Evolutionary conservation across 2,797 vertebrate genomes (phyloP), one percentile per base, ranked within the genome.

Genomic region (Melanotaenia trifasciata): DNA sequence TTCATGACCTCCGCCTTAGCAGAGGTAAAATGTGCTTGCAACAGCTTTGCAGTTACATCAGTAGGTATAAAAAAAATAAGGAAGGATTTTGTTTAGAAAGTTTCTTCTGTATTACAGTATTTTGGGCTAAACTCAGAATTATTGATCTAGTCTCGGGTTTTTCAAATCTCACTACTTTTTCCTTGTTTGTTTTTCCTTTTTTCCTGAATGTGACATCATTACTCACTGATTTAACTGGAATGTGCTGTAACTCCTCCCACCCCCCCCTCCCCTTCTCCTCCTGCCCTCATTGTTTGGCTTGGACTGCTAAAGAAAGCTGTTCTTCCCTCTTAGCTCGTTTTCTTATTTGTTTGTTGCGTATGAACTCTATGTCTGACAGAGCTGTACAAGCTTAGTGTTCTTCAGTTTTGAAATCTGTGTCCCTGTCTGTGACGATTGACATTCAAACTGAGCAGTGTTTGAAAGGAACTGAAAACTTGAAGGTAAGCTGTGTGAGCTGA

Each of bases 201-300:
- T 86, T 64, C 60, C 67, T 74, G 50, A 66, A 74, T 74, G 87
- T 94, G 92, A 94, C 92, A 92, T 92, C 92, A 93, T 78, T 86
- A 81, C 89, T 87, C 85, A 65, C 77, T 81, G 83, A 84, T 87
- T 71, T 66, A 74, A 85, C 81, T 84, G 92, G 92, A 94, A 94
- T 93, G 93, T 85, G 85, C 80, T 66, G 9, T 89, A 81, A 82
- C 87, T 84, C 90, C 90, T 50, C 92, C 92, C 66, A 83, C 72
- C 84, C 65, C 81, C 72, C 67, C 71, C 28, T 68, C 75, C 79
- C 66, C 81, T 67, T 69, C 43, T 58, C 69, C 54, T 65, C 20
- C 26, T 54, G 47, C 58, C 64, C 79, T 89, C 83, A 91, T 90
- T 92, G 88, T 93, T 88, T 89, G 80, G 64, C 78, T 75, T 61